Evolutionary conservation across 2,888 invertebrate genomes (phyloP), one percentile per base, ranked within the genome.

Genomic region (Apoda limacodes): DNA sequence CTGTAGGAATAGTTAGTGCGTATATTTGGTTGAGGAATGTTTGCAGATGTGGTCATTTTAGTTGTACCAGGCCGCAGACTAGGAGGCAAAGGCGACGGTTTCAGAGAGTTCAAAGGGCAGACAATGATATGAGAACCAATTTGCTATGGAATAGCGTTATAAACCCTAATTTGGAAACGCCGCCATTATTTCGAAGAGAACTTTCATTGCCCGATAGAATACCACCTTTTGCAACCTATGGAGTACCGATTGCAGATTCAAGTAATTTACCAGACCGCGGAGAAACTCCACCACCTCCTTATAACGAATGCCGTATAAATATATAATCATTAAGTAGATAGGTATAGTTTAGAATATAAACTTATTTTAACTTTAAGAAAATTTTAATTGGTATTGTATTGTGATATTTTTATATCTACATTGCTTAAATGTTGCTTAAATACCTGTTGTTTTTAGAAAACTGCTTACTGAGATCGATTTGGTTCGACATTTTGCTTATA

Each of bases 281-380:
- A 2, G 82, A 81, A 40, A 81, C 82, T 0, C 82, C 82, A 0
- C 82, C 82, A 1, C 82, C 82, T 2, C 72, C 81, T 0, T 82
- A 82, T 39, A 53, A 65, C 28, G 76, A 80, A 34, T 74, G 71
- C 42, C 60, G 68, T 25, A 49, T 65, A 13, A 66, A 61, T 39
- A 47, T 64, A 40, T 67, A 43, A n/a, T n/a, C n/a, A n/a, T n/a
- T n/a, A n/a, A n/a, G n/a, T n/a, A n/a, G n/a, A n/a, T n/a, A n/a
- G n/a, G n/a, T n/a, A n/a, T n/a, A n/a, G n/a, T n/a, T n/a, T n/a
- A n/a, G n/a, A n/a, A n/a, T n/a, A n/a, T n/a, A n/a, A n/a, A n/a
- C n/a, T n/a, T n/a, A n/a, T n/a, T n/a, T n/a, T n/a, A n/a, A n/a
- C n/a, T n/a, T n/a, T n/a, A n/a, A n/a, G n/a, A n/a, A n/a, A n/a